Evolutionary conservation across 2,113 vertebrate species (phyloP), one percentile per base, ranked within the genome.

Genomic region (Sorex araneus): DNA sequence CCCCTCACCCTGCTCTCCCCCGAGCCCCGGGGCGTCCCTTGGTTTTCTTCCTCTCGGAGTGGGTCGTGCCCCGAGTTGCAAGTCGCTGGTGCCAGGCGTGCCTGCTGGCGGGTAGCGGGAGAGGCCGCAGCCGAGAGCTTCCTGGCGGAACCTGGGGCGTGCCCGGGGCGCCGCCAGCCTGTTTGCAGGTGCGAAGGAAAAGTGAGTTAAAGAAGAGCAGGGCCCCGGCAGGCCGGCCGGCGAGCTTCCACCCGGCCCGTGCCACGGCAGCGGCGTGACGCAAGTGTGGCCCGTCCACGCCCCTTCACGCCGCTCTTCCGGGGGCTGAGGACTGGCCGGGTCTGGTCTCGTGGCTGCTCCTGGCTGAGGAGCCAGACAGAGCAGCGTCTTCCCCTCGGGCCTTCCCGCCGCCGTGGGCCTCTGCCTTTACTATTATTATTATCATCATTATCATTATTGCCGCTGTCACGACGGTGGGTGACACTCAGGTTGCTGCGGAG

Each of bases 281-380:
- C 66, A 30, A 63, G 47, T 63, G 2, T 57, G 2, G 1, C 23
- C 87, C 10, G 43, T 40, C 34, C 34, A 21, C 7, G 45, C 70
- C 50, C n/a, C 21, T 63, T 50, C 25, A 28, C 70, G 78, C 84
- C 84, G 27, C 66, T 43, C 90, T 81, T 81, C 82, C 64, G 60
- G 40, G 40, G 40, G 40, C 40, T 40, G 40, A 40, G 40, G 40
- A 40, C 40, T 40, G 40, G 40, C 40, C 40, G 7, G 40, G 40
- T 40, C 40, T 40, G 40, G 3, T 40, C 40, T 40, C 40, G 40
- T 4, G 40, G 40, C 40, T 40, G 40, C 40, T 3, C 40, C 40
- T 40, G 40, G 40, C 7, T 40, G 4, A 40, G 40, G 40, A 40
- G 4, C 40, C 40, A 40, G 40, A 40, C 40, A 40, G 40, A 40